Evolutionary conservation across 2,113 vertebrate genomes (phyloP), one percentile per base, ranked within the genome.

Genomic region (Hirundichthys speculiger): DNA sequence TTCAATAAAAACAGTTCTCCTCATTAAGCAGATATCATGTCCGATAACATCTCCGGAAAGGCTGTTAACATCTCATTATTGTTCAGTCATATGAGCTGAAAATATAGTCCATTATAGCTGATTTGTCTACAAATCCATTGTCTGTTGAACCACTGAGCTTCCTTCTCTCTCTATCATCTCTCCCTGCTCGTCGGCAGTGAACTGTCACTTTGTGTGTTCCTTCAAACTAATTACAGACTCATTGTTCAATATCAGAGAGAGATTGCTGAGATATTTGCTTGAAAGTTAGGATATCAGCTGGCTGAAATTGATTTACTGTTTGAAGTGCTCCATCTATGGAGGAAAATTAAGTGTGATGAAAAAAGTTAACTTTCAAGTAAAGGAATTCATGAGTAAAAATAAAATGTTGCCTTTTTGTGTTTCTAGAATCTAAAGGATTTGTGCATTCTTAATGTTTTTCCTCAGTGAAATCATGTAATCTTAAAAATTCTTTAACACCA

Each of bases 191-290:
- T 60, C 55, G 18, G 34, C 62, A 34, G 54, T 52, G 50, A 61
- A 45, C 48, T 73, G 45, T 41, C 30, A 21, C 53, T 49, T 14
- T 18, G 19, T 34, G 24, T 58, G 46, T 39, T 51, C 1, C 2
- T 25, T 47, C 41, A 60, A 27, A 63, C 52, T 66, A 67, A 73
- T 66, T 63, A 77, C 13, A 46, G 30, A 34, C 39, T 56, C 64
- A 40, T 16, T 59, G 57, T 40, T 66, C 30, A 34, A 34, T 34
- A 34, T 34, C 11, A 34, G 6, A 34, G 30, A 34, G 11, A 34
- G 30, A 49, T 27, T 22, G 40, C 47, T 51, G 38, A 19, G 38
- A 63, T 16, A 48, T 34, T 34, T 34, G 30, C 7, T 34, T 34
- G 30, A 34, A 34, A 9, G 30, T 34, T 34, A 10, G 30, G 30